These are phyloP conservation scores for Acipenser ruthenus DNA, from an alignment of 2,797 vertebrate species.

Conservation along the genomic window DNA sequence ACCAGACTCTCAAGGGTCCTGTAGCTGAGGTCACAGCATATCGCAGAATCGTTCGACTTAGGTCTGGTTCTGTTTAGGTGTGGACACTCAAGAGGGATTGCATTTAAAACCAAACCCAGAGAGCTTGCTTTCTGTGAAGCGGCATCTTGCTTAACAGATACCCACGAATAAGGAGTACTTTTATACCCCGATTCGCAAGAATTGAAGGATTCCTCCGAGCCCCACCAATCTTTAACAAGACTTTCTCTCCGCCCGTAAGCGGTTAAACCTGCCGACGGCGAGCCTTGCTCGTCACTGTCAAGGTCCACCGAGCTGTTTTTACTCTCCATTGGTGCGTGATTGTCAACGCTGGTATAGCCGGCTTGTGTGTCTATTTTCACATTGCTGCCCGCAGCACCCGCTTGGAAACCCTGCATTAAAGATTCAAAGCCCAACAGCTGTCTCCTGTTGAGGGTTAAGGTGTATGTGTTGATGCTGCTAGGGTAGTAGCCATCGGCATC, in stretches of 20 bases:
- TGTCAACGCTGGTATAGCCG: constrained; percentile 2
- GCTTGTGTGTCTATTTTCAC: not conserved
- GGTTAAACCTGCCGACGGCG: not conserved
- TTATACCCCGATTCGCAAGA: constrained; percentile 7
- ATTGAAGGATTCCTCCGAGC: not conserved
- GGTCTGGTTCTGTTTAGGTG: not conserved
- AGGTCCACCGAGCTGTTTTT: not conserved
- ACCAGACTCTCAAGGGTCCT: not conserved
- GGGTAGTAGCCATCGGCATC: not conserved
- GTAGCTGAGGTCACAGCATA: not conserved
- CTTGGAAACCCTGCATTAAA: not conserved
- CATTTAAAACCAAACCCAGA: constrained; percentile 4
- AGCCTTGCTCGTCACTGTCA: too few relatives aligned
- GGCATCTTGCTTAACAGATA: not conserved
- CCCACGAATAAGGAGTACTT: constrained; percentile 11
- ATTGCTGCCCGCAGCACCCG: not conserved
- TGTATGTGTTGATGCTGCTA: not conserved
- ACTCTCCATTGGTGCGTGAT: not conserved
- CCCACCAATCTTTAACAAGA: not conserved
- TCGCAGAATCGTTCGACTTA: too few relatives aligned
- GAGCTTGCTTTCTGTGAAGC: not conserved
- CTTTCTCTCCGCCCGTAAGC: not conserved
- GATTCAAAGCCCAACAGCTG: not conserved
- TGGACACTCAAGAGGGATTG: constrained; percentile 3
- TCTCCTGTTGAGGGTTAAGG: not conserved